Conservation (phyloP, 1,140 invertebrate genomes). For the Pseudomyrmex concolor region DNA sequence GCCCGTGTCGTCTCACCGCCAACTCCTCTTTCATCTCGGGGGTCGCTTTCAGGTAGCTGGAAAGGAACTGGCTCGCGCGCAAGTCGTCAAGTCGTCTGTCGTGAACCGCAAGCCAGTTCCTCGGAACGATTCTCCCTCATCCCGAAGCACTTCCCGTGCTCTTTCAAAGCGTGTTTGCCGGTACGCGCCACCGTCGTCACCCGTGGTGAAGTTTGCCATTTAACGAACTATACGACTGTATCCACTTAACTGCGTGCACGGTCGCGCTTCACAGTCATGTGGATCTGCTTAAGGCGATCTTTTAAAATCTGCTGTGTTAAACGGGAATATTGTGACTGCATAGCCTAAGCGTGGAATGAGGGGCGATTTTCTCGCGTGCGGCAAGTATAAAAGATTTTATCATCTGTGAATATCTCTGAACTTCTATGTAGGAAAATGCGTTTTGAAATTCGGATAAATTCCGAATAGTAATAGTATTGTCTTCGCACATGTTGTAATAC, state of each 20-base stretch:
- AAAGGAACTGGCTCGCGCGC: conserved; percentile 52
- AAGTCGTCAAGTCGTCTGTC: conserved; percentile 50
- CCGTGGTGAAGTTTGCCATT: conserved; percentile 67
- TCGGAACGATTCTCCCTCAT: conserved; percentile 14
- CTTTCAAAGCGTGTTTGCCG: conserved; percentile 61
- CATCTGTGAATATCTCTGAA: background rate
- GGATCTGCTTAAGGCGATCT: conserved; percentile 15
- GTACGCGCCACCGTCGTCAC: conserved; percentile 71
- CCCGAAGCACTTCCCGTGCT: conserved; percentile 52
- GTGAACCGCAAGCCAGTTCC: conserved; percentile 64
- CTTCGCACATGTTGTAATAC: background rate
- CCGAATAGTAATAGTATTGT: no score
- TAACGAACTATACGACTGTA: conserved; percentile 68
- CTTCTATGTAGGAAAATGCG: background rate
- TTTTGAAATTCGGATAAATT: background rate
- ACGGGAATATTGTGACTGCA: conserved; percentile 24
- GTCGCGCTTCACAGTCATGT: conserved; percentile 11
- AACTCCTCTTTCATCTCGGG: background rate
- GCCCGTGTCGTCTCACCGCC: conserved; percentile 18
- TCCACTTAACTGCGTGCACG: conserved; percentile 61
- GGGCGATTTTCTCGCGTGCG: background rate
- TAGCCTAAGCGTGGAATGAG: background rate
- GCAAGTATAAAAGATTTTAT: background rate
- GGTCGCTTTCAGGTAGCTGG: conserved; percentile 75
- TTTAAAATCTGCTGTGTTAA: conserved; percentile 22